Conservation (phyloP, 2,113 vertebrate genomes). For the Phalacrocorax aristotelis region DNA sequence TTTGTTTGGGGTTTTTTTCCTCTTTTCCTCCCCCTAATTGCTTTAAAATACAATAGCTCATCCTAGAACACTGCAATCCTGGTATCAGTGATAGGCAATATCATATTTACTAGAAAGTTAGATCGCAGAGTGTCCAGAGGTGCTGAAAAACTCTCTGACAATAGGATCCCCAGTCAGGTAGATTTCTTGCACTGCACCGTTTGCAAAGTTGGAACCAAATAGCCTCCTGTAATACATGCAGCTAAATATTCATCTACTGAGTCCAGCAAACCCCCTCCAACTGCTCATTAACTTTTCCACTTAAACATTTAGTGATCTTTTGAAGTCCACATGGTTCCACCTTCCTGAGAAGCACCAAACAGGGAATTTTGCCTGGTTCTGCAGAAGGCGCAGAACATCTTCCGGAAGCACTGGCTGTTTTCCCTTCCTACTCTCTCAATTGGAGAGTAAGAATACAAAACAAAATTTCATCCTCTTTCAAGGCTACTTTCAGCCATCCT, state of each 20-base stretch:
- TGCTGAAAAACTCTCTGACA: background rate
- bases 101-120: background rate
- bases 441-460: background rate
- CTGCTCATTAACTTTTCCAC: background rate
- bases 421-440: background rate
- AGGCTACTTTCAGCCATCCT: background rate
- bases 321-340: background rate
- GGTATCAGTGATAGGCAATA: background rate
- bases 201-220: background rate
- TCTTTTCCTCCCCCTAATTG: no score
- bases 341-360: background rate
- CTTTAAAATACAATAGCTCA: background rate
- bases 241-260: background rate
- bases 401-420: background rate
- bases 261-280: background rate
- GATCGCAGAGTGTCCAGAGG: background rate
- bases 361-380: background rate
- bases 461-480: background rate
- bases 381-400: background rate
- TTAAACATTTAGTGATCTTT: background rate
- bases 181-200: background rate
- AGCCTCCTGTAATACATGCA: background rate
- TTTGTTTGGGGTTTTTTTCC: no score
- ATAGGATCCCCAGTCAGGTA: background rate
- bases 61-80: background rate